Evolutionary conservation across 2,113 vertebrate species (phyloP), one percentile per base, ranked within the genome.

Genomic region (Salvelinus fontinalis): DNA sequence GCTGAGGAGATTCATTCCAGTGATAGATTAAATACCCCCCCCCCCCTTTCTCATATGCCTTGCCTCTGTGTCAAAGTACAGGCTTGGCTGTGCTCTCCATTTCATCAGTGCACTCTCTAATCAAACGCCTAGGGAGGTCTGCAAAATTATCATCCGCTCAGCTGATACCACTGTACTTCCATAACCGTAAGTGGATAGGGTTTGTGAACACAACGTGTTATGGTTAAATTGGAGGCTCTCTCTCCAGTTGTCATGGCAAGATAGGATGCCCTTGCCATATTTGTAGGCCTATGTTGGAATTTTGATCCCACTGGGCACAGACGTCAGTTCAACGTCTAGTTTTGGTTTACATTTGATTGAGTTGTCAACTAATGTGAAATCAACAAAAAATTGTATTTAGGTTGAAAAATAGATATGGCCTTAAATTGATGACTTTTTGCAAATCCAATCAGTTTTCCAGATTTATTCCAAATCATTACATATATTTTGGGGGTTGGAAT

Each of bases 1-100:
- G 70, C 16, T 24, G 57, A 48, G 74, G 73, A 57, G 71, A 79
- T 71, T 79, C 67, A 57, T 84, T 48, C 80, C 20, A 49, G 26
- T 78, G 39, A 60, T n/a, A 72, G 54, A 26, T 79, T 8, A 13
- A 82, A 65, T 20, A n/a, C 16, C 34, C 34, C 39, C 7, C 31
- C 16, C 27, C 29, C 27, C 14, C 26, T 1, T 22, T 29, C 65
- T 29, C 64, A 27, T 29, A 39, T n/a, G 29, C 67, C 67, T n/a
- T 73, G 67, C 39, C 39, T 44, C 39, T 11, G 26, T 12, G 20
- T 49, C 82, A 83, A 66, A 34, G 59, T 62, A 34, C 70, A 16
- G 0, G 71, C 73, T 29, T 49, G 69, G 20, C 26, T 68, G 24
- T 14, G 34, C 49, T 81, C 64, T 16, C 27, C 39, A 31, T 73